Evolutionary conservation across 2,888 invertebrate genomes (phyloP), one percentile per base, ranked within the genome.

Genomic region (Opisthograptis luteolata): DNA sequence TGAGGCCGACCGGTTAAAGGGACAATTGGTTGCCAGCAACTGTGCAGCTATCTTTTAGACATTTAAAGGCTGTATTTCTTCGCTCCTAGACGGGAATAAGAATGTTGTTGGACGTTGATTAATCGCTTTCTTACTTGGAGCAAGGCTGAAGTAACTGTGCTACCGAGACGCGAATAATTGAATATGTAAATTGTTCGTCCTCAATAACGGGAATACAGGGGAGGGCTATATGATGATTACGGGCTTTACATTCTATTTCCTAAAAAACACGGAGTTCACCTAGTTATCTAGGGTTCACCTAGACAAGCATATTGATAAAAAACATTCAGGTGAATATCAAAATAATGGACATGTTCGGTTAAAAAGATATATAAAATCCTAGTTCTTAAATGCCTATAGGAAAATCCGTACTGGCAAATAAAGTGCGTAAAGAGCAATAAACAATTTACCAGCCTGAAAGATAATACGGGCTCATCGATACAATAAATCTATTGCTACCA

Each of bases 401-500:
- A 51, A 49, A 49, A 51, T 35, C 25, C 34, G 44, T 31, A 36
- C 35, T 43, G 34, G 46, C 56, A 63, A 63, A 63, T 64, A 60
- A 52, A 43, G 36, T 35, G 30, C 28, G 31, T 39, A 28, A 39
- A 55, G 32, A 35, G 45, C 55, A 55, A 57, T 62, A 57, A 62
- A 65, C 58, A 51, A 56, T 59, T 58, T 58, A 55, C 51, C 55
- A 59, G 48, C 28, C 63, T 61, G 61, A 64, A 68, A 74, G 65
- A 72, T 74, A 73, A 73, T 73, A 74, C 71, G 60, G 60, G 62
- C 62, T 70, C 73, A 77, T 76, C 71, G 69, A 71, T 74, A 70
- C 79, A 76, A 85, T 86, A 85, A 84, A 84, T 84, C 83, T 79
- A 81, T 79, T 81, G 68, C 71, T 75, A 81, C 74, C 76, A 77